Conservation (phyloP, 2,888 invertebrate genomes). For the Pseudococcus jackbeardsleyi region DNA sequence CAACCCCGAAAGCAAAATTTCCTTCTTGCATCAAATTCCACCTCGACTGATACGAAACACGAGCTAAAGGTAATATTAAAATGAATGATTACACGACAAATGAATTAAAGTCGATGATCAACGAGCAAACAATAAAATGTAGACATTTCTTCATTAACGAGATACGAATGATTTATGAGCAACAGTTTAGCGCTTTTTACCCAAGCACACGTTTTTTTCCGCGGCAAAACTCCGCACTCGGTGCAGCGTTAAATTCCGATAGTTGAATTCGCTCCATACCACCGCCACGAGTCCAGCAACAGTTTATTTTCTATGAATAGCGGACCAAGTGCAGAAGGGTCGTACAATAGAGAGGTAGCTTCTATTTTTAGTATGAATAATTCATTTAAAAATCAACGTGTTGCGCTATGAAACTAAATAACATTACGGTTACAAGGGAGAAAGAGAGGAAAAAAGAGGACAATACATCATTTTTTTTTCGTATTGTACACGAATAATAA, state of each 20-base stretch:
- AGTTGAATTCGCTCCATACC: neutral
- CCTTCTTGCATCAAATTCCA: constrained; percentile 12
- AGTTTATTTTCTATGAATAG: constrained; percentile 34
- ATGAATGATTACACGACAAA: constrained; percentile 53
- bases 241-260: constrained; percentile 13
- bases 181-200: constrained; percentile 43
- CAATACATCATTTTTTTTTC: constrained; percentile 40
- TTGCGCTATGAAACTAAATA: constrained; percentile 44
- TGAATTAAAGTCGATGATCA: constrained; percentile 52
- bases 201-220: neutral
- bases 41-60: neutral
- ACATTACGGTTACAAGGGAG: neutral
- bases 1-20: neutral
- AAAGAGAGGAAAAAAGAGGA: neutral
- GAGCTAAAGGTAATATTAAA: constrained; percentile 12
- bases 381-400: constrained; percentile 51
- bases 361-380: constrained; percentile 43
- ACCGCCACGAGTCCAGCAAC: constrained; percentile 6
- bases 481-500: constrained; percentile 39
- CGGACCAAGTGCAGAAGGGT: neutral
- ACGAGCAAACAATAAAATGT: constrained; percentile 54
- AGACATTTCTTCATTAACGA: constrained; percentile 57
- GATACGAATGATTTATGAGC: constrained; percentile 48
- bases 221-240: neutral
- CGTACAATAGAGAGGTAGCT: neutral